phyloP scores from a whole-genome alignment of 2,888 invertebrate genomes.

The Drosophila robusta region DNA sequence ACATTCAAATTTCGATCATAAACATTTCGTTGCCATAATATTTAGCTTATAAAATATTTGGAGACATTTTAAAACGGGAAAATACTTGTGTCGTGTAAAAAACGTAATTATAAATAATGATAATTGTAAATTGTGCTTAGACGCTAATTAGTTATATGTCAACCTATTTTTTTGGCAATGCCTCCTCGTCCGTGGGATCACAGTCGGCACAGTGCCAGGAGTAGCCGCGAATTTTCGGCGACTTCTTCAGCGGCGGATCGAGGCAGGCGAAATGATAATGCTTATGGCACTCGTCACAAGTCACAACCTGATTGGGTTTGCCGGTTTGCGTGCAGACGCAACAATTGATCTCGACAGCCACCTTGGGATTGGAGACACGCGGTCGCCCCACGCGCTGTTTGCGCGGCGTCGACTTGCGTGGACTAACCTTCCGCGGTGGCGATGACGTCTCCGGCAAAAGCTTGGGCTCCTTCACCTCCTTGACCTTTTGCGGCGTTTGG shows the following conservation, averaged over 20 bases:
- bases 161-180: constrained; percentile 54
- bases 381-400: constrained; percentile 61
- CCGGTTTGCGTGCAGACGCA: constrained; percentile 81
- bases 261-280: constrained; percentile 97
- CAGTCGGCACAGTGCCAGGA: constrained; percentile 98
- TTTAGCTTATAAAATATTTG: constrained; percentile 5
- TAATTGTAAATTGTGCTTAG: constrained; percentile 1
- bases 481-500: constrained; percentile 31
- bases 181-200: constrained; percentile 90
- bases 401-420: constrained; percentile 77
- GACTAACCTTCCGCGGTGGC: constrained; percentile 79
- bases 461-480: constrained; percentile 37
- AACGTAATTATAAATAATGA: constrained; percentile 22
- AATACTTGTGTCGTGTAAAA: constrained; percentile 18
- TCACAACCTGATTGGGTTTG: constrained; percentile 85
- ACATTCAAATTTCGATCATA: constrained; percentile 8
- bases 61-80: constrained; percentile 18
- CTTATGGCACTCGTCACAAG: constrained; percentile 96
- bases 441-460: constrained; percentile 23
- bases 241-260: constrained; percentile 96
- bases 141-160: constrained; percentile 1
- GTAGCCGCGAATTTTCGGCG: constrained; percentile 96
- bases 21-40: not conserved
- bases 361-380: constrained; percentile 53
- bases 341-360: constrained; percentile 72